Evolutionary conservation across 2,888 invertebrate species (phyloP), one percentile per base, ranked within the genome.

Genomic region (Xylophagus ater): DNA sequence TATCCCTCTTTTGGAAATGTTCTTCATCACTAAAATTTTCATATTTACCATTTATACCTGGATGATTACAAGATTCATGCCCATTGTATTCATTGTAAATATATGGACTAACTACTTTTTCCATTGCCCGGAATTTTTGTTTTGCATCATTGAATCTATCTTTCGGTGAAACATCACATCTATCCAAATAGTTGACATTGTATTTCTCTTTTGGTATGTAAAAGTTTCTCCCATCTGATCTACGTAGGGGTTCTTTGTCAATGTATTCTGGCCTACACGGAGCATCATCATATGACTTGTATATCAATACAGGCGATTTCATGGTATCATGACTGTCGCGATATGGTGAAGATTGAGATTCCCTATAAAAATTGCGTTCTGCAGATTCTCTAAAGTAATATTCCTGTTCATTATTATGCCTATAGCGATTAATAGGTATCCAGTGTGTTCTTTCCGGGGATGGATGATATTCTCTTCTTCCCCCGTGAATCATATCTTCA

Each of bases 81-180:
- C 54, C 55, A 21, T 57, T 57, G 4, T 54, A 46, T 2, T 53
- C 49, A 2, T 58, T 25, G 23, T 40, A 34, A 13, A 19, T 26
- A 10, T 25, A 12, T 23, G 18, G 14, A 10, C 9, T 7, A 10
- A 25, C 8, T 6, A 26, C 26, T 39, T 34, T 38, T 57, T 87
- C 87, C 62, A 87, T 71, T 46, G 81, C 75, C 59, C 80, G 72
- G 57, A 87, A 87, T 63, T 86, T 86, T 54, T 87, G 84, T 61
- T 86, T 86, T 31, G 87, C 86, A 52, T 86, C 86, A 52, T 83
- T 80, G 64, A 87, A 86, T 42, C 85, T 72, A 53, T 86, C 85
- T 49, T 81, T 75, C 1, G 84, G 84, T 2, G 79, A 74, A n/a
- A 60, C 52, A 14, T 37, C 37, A n/a, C 28, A 21, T 8, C 24